These are phyloP conservation scores for Ochropleura leucogaster DNA, from an alignment of 2,888 invertebrate species.

Conservation along the genomic window DNA sequence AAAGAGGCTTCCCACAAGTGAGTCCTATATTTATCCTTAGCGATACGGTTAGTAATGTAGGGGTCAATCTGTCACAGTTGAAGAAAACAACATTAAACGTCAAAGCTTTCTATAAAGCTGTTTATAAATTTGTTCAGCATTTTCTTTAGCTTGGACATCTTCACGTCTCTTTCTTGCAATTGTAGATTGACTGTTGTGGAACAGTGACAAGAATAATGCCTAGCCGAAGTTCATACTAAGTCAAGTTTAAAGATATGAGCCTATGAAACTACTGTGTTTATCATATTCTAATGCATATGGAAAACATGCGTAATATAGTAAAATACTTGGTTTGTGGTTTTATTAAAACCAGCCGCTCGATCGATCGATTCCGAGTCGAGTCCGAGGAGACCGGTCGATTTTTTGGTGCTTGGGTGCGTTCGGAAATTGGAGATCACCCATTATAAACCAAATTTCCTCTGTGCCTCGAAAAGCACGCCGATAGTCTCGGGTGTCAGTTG, in stretches of 20 bases:
- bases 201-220: neutral
- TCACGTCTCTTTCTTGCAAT: neutral
- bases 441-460: too few species aligned
- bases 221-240: neutral
- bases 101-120: conserved; percentile 30
- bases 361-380: too few species aligned
- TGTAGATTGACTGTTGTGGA: too few species aligned
- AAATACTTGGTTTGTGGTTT: too few species aligned
- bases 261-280: neutral
- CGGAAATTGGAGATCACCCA: too few species aligned
- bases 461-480: too few species aligned
- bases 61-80: conserved; percentile 40
- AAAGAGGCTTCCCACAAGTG: conserved; percentile 34
- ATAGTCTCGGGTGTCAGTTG: too few species aligned
- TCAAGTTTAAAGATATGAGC: neutral
- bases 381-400: too few species aligned
- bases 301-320: too few species aligned
- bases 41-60: conserved; percentile 38
- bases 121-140: neutral
- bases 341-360: too few species aligned
- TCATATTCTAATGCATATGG: neutral
- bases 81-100: conserved; percentile 38
- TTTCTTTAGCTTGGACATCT: neutral
- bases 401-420: too few species aligned
- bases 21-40: conserved; percentile 39